Evolutionary conservation across 1,140 invertebrate genomes (phyloP).

Genomic region (Drosophila tani): DNA sequence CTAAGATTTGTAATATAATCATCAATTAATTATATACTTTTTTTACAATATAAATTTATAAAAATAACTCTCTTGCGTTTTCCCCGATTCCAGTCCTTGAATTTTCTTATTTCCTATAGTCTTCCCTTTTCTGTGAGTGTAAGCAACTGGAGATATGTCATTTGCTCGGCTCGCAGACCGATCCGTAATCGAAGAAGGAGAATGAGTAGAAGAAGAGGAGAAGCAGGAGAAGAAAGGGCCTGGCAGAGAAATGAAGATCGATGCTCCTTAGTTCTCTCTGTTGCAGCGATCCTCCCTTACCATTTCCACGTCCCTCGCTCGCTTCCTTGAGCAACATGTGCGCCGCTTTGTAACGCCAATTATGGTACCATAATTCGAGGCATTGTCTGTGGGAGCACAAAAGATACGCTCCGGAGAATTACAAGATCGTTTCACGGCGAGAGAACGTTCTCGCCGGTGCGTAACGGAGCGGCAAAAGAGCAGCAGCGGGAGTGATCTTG

Average conservation of each 20-base stretch:
- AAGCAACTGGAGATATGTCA: slow-evolving; percentile 68
- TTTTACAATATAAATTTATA: background rate
- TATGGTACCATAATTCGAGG: slow-evolving; percentile 82
- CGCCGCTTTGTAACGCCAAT: slow-evolving; percentile 82
- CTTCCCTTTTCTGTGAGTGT: slow-evolving; percentile 26
- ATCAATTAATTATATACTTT: background rate
- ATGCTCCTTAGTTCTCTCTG: slow-evolving; percentile 46
- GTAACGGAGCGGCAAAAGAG: slow-evolving; percentile 76
- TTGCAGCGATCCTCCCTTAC: background rate
- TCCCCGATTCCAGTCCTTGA: background rate
- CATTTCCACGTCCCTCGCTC: background rate
- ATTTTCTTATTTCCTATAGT: background rate
- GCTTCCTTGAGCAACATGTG: slow-evolving; percentile 65
- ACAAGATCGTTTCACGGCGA: slow-evolving; percentile 44
- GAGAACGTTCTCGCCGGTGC: slow-evolving; percentile 58
- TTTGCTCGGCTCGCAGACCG: slow-evolving; percentile 60
- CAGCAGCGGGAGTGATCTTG: slow-evolving; percentile 41
- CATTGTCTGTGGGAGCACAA: slow-evolving; percentile 73
- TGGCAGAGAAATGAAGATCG: slow-evolving; percentile 69
- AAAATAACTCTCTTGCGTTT: background rate
- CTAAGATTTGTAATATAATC: background rate
- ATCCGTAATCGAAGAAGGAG: slow-evolving; percentile 64
- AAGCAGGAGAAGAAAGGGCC: slow-evolving; percentile 11
- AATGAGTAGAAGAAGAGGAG: slow-evolving; percentile 3
- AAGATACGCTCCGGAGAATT: slow-evolving; percentile 59